These are phyloP conservation scores for Macaca mulatta DNA, from an alignment of 2,113 vertebrate species.

Conservation along the genomic window DNA sequence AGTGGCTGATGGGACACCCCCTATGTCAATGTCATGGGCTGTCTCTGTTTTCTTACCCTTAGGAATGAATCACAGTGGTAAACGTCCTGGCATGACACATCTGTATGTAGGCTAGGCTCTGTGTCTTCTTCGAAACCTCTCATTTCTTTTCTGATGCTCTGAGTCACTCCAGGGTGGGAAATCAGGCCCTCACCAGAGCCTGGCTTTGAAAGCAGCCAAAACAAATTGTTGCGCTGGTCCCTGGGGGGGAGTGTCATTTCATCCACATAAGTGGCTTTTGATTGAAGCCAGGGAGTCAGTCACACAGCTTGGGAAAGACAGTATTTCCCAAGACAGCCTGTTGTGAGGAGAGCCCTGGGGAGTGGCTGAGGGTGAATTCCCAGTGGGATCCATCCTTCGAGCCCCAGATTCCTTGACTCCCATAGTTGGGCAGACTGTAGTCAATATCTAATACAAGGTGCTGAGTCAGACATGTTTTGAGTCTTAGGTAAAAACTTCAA, in stretches of 20 bases:
- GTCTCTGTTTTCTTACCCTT: not conserved
- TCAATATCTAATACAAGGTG: not conserved
- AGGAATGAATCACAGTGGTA: fast-evolving
- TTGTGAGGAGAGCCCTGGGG: not conserved
- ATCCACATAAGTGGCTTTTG: not conserved
- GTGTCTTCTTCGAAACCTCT: not conserved
- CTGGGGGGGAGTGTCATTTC: conserved; percentile 35
- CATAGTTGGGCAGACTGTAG: fast-evolving
- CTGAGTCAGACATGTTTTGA: not conserved
- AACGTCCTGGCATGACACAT: not conserved
- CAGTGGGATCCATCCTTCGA: not conserved
- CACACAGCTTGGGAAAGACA: not conserved
- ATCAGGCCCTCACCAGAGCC: not conserved
- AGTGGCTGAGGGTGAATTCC: fast-evolving
- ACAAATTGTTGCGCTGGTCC: not conserved
- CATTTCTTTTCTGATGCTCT: not conserved
- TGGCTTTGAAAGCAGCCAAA: conserved; percentile 40
- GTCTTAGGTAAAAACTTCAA: not conserved
- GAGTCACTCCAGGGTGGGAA: conserved; percentile 39
- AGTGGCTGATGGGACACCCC: not conserved
- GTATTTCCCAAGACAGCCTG: not conserved
- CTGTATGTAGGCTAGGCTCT: not conserved
- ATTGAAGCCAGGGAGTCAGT: not conserved
- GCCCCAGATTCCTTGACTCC: not conserved
- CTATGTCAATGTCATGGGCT: not conserved